Percentiles rank a stretch among this genome's conserved stretches.
Evolutionary conservation across 2,888 invertebrate genomes (phyloP).

Genomic region (Platycheirus rosarum): DNA sequence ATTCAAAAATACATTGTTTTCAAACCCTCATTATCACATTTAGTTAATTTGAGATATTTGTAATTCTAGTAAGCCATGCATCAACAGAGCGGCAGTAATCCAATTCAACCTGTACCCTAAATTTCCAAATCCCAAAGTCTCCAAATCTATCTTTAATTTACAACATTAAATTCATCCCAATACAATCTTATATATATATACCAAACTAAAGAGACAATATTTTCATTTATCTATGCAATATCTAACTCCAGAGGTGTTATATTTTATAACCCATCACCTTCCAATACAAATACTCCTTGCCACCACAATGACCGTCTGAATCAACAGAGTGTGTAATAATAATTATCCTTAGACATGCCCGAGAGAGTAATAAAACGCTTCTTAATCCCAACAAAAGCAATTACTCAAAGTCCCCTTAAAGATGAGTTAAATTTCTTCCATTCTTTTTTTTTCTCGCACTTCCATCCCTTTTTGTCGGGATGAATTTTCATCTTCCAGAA

Average conservation of each 20-base stretch:
- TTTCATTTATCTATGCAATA: too few relatives aligned
- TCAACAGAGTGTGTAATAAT: conserved; percentile 72
- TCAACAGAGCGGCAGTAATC: conserved; percentile 25
- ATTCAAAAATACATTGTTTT: conserved; percentile 15
- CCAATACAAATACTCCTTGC: background rate
- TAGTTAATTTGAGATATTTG: conserved; percentile 19
- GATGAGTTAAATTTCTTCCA: conserved; percentile 46
- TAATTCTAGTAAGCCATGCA: background rate
- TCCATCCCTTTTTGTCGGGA: conserved; percentile 22
- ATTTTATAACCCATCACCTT: conserved; percentile 18
- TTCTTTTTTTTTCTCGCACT: conserved; percentile 36
- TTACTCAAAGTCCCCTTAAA: conserved; percentile 68
- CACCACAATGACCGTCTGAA: conserved; percentile 42
- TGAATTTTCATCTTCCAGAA: conserved; percentile 3
- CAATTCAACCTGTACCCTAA: conserved; percentile 19
- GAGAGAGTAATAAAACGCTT: conserved; percentile 71
- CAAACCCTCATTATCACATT: conserved; percentile 21
- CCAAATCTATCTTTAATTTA: conserved; percentile 13
- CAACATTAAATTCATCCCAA: background rate
- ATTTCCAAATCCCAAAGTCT: conserved; percentile 13
- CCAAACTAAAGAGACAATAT: too few relatives aligned
- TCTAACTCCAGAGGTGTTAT: background rate
- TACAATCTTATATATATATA: background rate
- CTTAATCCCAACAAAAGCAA: conserved; percentile 72
- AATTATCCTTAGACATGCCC: conserved; percentile 68